These are phyloP conservation scores for Yoshiicerus persimilis DNA, from an alignment of 1,140 invertebrate species.

Conservation along the genomic window DNA sequence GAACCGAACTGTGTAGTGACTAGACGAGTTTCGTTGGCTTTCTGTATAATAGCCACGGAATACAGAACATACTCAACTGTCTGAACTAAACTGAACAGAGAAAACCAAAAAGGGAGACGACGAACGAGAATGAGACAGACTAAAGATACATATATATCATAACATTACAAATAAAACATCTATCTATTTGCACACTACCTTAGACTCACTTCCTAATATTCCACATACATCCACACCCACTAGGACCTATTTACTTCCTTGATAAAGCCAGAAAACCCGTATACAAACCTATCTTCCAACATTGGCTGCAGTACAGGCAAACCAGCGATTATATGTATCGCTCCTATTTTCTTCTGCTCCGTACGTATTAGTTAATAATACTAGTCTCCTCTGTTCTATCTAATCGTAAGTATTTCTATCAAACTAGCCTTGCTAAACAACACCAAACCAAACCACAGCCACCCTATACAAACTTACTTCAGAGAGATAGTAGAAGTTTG, in stretches of 20 bases:
- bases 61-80: neutral
- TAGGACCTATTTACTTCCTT: too few relatives aligned
- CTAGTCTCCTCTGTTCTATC: neutral
- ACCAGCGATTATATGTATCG: neutral
- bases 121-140: constrained; percentile 20
- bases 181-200: neutral
- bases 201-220: neutral
- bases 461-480: too few relatives aligned
- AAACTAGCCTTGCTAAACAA: neutral
- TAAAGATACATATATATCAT: constrained; percentile 13
- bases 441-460: neutral
- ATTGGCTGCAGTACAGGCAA: neutral
- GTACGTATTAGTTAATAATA: neutral
- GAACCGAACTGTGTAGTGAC: neutral
- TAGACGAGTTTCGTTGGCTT: constrained; percentile 1
- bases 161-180: constrained; percentile 6
- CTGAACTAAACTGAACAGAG: constrained; percentile 23
- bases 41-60: neutral
- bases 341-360: neutral
- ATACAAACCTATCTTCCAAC: neutral
- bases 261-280: neutral
- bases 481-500: too few relatives aligned
- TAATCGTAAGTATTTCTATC: neutral
- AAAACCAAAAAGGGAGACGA: constrained; percentile 28
- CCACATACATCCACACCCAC: neutral